Evolutionary conservation across 2,888 invertebrate genomes (phyloP), one percentile per base, ranked within the genome.

Genomic region (Troides helena): DNA sequence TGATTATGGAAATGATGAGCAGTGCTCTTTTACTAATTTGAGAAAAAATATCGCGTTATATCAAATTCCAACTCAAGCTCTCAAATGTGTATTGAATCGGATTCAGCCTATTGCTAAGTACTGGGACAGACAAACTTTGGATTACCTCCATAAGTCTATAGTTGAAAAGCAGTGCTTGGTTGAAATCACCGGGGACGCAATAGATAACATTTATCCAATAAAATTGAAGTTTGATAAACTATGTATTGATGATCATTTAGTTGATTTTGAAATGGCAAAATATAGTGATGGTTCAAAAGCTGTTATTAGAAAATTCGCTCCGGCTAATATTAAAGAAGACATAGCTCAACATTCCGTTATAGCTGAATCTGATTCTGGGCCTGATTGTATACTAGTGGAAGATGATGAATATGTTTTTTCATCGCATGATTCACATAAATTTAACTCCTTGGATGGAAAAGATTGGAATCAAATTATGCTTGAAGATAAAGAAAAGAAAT

Each of bases 1-100:
- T 1, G 98, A 98, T 87, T 98, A 96, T 80, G 98, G 98, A 0
- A 97, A 97, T 80, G 90, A 94, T 58, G 97, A 98, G 83, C 82
- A 85, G 0, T 94, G 96, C 70, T 75, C 88, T 0, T 87, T 93
- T 18, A 82, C 87, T 1, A 92, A 95, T 67, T 78, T 97, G 65
- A 90, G 95, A 25, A 95, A 94, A 73, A 93, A 93, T 74, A 92
- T 95, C 1, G 93, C 95, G 7, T 93, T 95, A 62, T 89, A 94
- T 0, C 89, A 96, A 65, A 90, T 96, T 69, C 96, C 96, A 0
- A 92, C 94, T 18, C 94, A 96, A 81, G 94, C 95, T 0, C 93
- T 93, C 62, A 94, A 92, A 78, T 95, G 95, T 74, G 77, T 88
- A 17, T 88, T 97, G 30, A 78, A 73, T 69, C 81, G 89, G 4